Conservation (phyloP, 2,113 vertebrate species). For the Pteruthius melanotis region DNA sequence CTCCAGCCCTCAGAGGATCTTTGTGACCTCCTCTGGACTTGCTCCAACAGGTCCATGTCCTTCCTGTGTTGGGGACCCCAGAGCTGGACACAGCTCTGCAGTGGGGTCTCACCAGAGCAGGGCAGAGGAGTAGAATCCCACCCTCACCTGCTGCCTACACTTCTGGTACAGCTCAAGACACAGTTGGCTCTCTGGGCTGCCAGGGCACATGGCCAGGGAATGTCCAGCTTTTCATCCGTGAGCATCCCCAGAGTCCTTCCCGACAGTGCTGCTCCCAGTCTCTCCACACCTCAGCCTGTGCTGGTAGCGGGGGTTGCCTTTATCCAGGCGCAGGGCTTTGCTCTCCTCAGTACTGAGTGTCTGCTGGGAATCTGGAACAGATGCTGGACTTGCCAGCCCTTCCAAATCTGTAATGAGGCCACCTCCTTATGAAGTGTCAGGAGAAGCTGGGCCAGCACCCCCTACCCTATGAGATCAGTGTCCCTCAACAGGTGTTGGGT, state of each 20-base stretch:
- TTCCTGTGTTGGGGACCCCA: neutral
- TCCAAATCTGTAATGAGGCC: neutral
- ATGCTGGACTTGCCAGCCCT: neutral
- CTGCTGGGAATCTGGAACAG: neutral
- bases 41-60: neutral
- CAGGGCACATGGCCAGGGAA: accelerated
- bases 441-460: neutral
- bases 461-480: neutral
- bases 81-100: neutral
- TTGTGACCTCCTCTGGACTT: neutral
- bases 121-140: neutral
- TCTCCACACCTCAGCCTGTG: neutral
- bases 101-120: accelerated
- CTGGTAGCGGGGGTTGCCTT: neutral
- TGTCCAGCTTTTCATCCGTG: neutral
- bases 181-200: accelerated
- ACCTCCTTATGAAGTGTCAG: neutral
- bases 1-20: neutral
- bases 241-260: neutral
- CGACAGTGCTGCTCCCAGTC: neutral
- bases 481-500: slow-evolving; percentile 30
- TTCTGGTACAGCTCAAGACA: neutral
- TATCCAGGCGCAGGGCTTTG: neutral
- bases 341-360: neutral
- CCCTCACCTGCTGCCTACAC: neutral